These are phyloP conservation scores for Troides helena DNA, from an alignment of 2,888 invertebrate species.

Conservation along the genomic window DNA sequence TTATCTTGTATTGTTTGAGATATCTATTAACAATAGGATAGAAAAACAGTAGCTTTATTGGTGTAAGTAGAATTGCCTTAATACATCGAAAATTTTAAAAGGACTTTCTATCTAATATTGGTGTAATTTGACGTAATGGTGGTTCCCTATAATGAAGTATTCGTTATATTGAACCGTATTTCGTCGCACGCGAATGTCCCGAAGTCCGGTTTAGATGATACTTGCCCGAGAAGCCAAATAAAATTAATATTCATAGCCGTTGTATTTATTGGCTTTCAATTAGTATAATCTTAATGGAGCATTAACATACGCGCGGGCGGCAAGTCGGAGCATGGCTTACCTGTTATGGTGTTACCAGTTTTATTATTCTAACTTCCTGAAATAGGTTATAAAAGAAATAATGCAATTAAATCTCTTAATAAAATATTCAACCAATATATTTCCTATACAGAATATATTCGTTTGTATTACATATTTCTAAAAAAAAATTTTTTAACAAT, in stretches of 20 bases:
- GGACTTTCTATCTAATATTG: conserved; percentile 11
- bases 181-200: conserved; percentile 58
- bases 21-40: neutral
- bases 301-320: conserved; percentile 76
- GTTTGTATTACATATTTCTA: too few species aligned
- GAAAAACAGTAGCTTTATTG: neutral
- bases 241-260: conserved; percentile 80
- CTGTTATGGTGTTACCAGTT: conserved; percentile 56
- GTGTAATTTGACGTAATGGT: conserved; percentile 13
- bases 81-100: conserved; percentile 9
- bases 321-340: conserved; percentile 61
- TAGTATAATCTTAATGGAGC: conserved; percentile 80
- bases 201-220: conserved; percentile 43
- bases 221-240: conserved; percentile 68
- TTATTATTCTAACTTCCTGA: neutral
- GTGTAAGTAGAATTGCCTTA: neutral
- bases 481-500: too few species aligned
- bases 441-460: too few species aligned
- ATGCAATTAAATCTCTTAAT: neutral
- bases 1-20: neutral
- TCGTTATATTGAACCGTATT: conserved; percentile 37
- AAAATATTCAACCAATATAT: neutral
- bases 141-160: conserved; percentile 14
- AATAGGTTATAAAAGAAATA: conserved; percentile 4
- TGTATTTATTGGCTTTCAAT: conserved; percentile 81